Percentiles rank a stretch among this genome's conserved stretches.
phyloP scores from a whole-genome alignment of 2,888 invertebrate genomes.

The Protonemura montana region DNA sequence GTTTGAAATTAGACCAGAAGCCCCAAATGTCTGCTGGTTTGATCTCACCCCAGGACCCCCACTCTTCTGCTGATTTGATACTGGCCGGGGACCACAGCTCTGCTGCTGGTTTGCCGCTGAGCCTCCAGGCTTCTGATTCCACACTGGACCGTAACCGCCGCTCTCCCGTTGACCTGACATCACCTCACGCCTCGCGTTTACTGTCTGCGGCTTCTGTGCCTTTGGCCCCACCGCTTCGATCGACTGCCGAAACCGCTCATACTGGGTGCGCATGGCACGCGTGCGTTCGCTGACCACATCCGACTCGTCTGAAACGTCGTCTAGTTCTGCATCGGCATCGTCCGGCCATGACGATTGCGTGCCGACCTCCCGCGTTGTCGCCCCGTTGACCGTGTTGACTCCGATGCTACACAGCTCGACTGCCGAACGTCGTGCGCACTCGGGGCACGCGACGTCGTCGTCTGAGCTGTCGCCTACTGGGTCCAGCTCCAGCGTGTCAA shows the following conservation, averaged over 20 bases:
- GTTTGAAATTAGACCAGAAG: neutral
- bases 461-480: neutral
- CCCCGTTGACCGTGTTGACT: too few relatives aligned
- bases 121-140: neutral
- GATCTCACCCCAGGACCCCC: neutral
- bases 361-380: neutral
- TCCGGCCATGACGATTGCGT: neutral
- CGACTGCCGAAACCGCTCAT: too few relatives aligned
- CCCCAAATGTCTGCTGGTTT: too few relatives aligned
- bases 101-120: neutral
- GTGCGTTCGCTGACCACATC: neutral
- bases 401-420: neutral
- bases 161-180: neutral
- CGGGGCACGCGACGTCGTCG: neutral
- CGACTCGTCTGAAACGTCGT: neutral
- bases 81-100: neutral
- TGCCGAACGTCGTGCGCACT: neutral
- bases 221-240: too few relatives aligned
- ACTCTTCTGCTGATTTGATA: neutral
- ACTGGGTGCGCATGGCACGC: too few relatives aligned
- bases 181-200: too few relatives aligned
- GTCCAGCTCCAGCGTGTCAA: conserved; percentile 22
- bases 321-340: neutral
- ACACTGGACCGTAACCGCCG: neutral
- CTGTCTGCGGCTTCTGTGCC: too few relatives aligned